Percentiles rank a stretch among this genome's conserved stretches.
Conservation (phyloP, 1,140 invertebrate species). For the Rhyacophila brunnea region DNA sequence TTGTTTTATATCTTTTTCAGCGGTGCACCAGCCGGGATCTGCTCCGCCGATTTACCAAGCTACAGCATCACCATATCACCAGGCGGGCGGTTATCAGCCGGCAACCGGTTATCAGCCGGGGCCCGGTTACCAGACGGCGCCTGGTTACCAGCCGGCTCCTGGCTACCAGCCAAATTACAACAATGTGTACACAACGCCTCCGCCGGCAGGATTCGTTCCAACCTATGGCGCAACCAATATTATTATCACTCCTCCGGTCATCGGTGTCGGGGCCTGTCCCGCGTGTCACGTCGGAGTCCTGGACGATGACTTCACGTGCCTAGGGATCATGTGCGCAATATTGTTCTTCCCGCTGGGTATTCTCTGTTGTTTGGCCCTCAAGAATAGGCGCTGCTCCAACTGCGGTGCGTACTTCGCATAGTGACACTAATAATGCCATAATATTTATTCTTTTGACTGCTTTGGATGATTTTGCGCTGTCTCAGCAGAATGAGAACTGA, state of each 20-base stretch:
- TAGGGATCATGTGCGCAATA: conserved; percentile 80
- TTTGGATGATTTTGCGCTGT: no score
- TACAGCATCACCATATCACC: conserved; percentile 43
- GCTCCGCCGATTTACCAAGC: conserved; percentile 35
- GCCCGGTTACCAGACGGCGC: conserved; percentile 32
- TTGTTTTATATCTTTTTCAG: conserved; percentile 5
- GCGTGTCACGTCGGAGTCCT: conserved; percentile 79
- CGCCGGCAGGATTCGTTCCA: conserved; percentile 41
- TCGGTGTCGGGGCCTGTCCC: conserved; percentile 73
- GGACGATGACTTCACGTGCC: conserved; percentile 80
- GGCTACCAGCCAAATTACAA: conserved; percentile 42
- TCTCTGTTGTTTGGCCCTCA: conserved; percentile 75
- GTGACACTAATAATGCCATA: no score
- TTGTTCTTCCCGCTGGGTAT: conserved; percentile 83
- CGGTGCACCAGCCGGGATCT: conserved; percentile 6
- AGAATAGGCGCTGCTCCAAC: conserved; percentile 77
- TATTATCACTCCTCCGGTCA: conserved; percentile 48
- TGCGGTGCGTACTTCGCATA: conserved; percentile 79
- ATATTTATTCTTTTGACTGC: no score
- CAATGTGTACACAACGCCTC: conserved; percentile 18
- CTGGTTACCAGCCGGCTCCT: conserved; percentile 35
- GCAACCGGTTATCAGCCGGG: conserved; percentile 44
- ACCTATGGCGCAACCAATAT: conserved; percentile 52
- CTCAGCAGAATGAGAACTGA: no score
- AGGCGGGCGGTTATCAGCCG: conserved; percentile 30